Conservation (phyloP, 1,140 invertebrate genomes). For the Caenorhabditis latens region DNA sequence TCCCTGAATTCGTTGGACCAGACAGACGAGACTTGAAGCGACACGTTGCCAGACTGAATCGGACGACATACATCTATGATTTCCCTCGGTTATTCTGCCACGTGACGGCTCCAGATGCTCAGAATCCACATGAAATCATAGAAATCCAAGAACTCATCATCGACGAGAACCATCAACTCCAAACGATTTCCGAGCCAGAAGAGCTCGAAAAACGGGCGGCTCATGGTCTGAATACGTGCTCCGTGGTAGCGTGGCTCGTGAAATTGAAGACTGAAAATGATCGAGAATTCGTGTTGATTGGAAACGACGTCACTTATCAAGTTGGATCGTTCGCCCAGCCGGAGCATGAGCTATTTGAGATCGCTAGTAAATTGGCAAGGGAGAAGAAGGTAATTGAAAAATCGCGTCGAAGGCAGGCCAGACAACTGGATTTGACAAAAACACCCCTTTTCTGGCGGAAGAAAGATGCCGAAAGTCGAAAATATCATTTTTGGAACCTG, state of each 20-base stretch:
- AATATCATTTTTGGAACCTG: too few relatives aligned
- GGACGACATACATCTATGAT: constrained; percentile 42
- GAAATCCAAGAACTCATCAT: not conserved
- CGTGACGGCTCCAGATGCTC: not conserved
- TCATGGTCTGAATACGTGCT: not conserved
- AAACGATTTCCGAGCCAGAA: not conserved
- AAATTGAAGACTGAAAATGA: not conserved
- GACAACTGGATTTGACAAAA: too few relatives aligned
- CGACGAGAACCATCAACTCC: not conserved
- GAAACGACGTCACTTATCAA: constrained; percentile 93
- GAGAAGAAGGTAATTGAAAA: constrained; percentile 80
- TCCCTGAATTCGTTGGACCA: not conserved
- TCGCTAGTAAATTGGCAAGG: constrained; percentile 89
- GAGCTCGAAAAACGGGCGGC: not conserved
- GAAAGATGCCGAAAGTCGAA: too few relatives aligned
- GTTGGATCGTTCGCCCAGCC: constrained; percentile 96
- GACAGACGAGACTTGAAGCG: not conserved
- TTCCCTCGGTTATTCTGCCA: not conserved
- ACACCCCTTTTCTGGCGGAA: too few relatives aligned
- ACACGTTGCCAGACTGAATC: not conserved
- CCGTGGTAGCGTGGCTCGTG: constrained; percentile 15
- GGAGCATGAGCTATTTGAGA: constrained; percentile 90
- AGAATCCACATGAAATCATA: not conserved
- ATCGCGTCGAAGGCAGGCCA: too few relatives aligned
- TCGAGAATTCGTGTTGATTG: constrained; percentile 87